phyloP scores from a whole-genome alignment of 2,113 vertebrate genomes.

The Chaetodon auriga region DNA sequence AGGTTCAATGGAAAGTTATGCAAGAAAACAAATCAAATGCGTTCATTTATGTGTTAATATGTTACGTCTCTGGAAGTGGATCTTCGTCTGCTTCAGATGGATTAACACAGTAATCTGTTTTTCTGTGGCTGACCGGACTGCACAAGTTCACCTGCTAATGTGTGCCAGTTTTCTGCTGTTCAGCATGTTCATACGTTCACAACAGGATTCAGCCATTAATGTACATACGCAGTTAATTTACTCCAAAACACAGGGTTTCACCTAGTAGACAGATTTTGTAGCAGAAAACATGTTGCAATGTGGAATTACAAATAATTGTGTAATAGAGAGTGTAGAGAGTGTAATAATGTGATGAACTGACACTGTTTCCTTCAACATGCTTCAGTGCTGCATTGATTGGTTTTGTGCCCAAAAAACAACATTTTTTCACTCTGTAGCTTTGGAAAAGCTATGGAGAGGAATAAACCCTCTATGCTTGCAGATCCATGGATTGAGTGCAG shows the following conservation, averaged over 20 bases:
- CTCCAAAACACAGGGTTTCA: slow-evolving; percentile 1
- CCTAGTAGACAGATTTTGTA: background rate
- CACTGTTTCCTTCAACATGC: background rate
- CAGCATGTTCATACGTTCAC: slow-evolving; percentile 20
- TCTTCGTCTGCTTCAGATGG: slow-evolving; percentile 13
- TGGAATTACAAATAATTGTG: background rate
- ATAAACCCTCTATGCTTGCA: background rate
- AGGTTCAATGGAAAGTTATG: background rate
- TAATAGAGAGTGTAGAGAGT: slow-evolving; percentile 1
- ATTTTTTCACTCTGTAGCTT: too few species aligned
- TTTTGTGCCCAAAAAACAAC: background rate
- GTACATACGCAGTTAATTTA: slow-evolving; percentile 33
- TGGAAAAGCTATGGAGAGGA: background rate
- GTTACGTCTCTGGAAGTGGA: slow-evolving; percentile 12
- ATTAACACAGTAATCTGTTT: slow-evolving; percentile 12
- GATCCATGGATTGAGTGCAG: slow-evolving; percentile 6
- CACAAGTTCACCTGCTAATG: slow-evolving; percentile 47
- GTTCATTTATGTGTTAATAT: slow-evolving; percentile 24
- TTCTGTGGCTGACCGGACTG: slow-evolving; percentile 10
- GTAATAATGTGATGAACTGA: slow-evolving; percentile 12
- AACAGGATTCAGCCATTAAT: slow-evolving; percentile 25
- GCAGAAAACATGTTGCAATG: background rate
- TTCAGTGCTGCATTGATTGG: background rate
- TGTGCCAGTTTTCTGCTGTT: slow-evolving; percentile 32
- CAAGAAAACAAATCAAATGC: slow-evolving; percentile 9